Conservation (phyloP, 2,797 vertebrate genomes). For the Brachyrhaphis roseni region DNA sequence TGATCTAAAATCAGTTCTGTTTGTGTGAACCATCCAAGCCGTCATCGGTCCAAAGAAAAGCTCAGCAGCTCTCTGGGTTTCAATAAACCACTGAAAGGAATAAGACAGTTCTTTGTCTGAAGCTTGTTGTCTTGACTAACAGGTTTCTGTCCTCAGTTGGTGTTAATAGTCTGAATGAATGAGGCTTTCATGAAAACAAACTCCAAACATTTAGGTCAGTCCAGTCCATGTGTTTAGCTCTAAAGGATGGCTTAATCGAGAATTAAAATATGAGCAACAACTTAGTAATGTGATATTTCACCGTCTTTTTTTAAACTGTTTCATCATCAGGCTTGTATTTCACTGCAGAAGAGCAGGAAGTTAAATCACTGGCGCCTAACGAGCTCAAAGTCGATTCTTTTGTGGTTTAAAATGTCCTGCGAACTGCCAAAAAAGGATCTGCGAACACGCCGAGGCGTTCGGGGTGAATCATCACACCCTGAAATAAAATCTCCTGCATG, state of each 20-base stretch:
- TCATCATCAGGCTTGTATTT: background rate
- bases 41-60: background rate
- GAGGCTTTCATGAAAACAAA: background rate
- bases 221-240: background rate
- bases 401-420: conserved; percentile 10
- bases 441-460: background rate
- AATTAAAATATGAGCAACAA: background rate
- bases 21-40: background rate
- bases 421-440: conserved; percentile 23
- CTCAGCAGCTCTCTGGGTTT: background rate
- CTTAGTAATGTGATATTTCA: background rate
- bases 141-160: background rate
- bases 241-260: background rate
- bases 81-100: background rate
- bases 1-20: background rate
- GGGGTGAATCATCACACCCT: conserved; percentile 27
- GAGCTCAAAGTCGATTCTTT: background rate
- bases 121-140: background rate
- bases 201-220: background rate
- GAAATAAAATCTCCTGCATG: conserved; percentile 9
- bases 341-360: conserved; percentile 1
- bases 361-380: background rate
- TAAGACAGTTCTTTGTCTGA: background rate
- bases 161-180: background rate
- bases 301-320: background rate